phyloP scores from a whole-genome alignment of 1,140 invertebrate genomes.

The Halotydeus destructor region DNA sequence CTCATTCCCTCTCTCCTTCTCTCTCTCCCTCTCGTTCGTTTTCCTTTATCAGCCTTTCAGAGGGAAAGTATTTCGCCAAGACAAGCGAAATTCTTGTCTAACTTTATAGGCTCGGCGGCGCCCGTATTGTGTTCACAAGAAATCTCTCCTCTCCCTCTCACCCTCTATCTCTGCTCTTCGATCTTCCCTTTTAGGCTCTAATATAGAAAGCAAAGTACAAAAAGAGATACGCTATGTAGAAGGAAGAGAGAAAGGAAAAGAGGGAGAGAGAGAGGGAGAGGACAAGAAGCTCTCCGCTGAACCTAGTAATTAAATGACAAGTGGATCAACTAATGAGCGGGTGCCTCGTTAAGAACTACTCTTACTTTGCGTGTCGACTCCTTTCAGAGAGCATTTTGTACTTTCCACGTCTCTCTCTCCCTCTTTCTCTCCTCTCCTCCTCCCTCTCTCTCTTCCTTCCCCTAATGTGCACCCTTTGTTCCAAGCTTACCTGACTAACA shows the following conservation, averaged over 20 bases:
- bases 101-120: background rate
- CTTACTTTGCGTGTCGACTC: background rate
- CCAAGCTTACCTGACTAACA: background rate
- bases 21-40: background rate
- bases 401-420: background rate
- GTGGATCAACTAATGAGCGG: background rate
- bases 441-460: constrained; percentile 3
- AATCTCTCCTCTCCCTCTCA: background rate
- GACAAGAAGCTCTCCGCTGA: background rate
- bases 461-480: background rate
- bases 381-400: background rate
- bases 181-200: background rate
- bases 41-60: background rate
- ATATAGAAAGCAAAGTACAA: background rate
- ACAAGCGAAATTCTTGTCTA: background rate
- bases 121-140: background rate
- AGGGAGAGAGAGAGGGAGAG: constrained; percentile 1
- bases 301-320: background rate
- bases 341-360: background rate
- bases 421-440: background rate
- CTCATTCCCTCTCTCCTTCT: background rate
- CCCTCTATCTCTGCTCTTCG: background rate
- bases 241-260: too few relatives aligned
- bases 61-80: background rate
- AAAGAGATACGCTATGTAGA: background rate